phyloP scores from a whole-genome alignment of 2,797 vertebrate species.

The Brachyalestes nurse region DNA sequence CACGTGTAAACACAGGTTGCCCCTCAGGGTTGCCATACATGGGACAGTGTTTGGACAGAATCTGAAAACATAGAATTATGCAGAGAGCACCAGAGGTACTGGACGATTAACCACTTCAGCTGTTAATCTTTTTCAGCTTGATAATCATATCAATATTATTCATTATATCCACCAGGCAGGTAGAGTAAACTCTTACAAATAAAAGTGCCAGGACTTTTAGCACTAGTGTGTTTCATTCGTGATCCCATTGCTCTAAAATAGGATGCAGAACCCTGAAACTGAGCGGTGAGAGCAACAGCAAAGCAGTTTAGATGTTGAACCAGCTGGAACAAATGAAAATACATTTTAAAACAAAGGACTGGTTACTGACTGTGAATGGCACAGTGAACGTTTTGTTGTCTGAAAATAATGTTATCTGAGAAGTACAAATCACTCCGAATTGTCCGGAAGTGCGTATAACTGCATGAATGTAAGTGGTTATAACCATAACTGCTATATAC shows the following conservation, averaged over 20 bases:
- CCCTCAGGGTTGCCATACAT: conserved; percentile 41
- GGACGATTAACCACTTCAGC: not conserved
- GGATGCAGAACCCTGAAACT: too few species aligned
- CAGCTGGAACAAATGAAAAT: too few species aligned
- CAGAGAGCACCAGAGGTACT: not conserved
- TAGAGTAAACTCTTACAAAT: not conserved
- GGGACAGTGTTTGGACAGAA: conserved; percentile 38
- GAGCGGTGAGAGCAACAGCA: too few species aligned
- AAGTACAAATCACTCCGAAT: not conserved
- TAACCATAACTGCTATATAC: not conserved
- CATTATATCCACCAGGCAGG: not conserved
- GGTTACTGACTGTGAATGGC: not conserved
- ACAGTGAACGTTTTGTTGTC: not conserved
- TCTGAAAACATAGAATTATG: conserved; percentile 24
- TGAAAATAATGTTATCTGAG: too few species aligned
- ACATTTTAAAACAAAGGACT: too few species aligned
- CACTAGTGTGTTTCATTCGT: not conserved
- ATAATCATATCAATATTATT: not conserved
- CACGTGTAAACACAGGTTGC: conserved; percentile 33
- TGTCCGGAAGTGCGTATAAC: not conserved
- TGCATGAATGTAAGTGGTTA: not conserved
- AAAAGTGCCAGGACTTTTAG: too few species aligned
- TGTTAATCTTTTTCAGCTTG: not conserved
- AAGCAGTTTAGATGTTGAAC: too few species aligned
- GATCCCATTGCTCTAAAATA: too few species aligned